Evolutionary conservation across 2,797 vertebrate genomes (phyloP).

Genomic region (Ptychobarbus kaznakovi): DNA sequence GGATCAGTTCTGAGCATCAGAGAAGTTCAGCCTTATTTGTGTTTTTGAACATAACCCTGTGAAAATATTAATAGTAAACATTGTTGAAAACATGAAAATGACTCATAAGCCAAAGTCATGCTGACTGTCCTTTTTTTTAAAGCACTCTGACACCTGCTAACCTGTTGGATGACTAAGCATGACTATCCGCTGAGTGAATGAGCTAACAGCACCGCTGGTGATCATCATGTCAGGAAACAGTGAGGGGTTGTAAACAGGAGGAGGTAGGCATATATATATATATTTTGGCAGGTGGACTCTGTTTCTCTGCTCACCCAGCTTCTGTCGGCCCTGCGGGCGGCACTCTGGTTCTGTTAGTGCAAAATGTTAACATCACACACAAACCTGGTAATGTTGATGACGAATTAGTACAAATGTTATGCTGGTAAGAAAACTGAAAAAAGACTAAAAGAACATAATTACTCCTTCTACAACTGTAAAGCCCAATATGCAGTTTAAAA

Average conservation of each 20-base stretch:
- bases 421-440: constrained; percentile 4
- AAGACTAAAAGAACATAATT: background rate
- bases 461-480: background rate
- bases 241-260: background rate
- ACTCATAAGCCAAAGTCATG: background rate
- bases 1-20: background rate
- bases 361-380: constrained; percentile 20
- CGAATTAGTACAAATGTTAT: constrained; percentile 11
- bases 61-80: constrained; percentile 14
- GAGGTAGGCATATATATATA: constrained; percentile 1
- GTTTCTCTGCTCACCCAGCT: constrained; percentile 57
- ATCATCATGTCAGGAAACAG: background rate
- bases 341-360: constrained; percentile 27
- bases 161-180: constrained; percentile 5
- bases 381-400: background rate
- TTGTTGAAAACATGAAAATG: background rate
- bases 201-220: constrained; percentile 13
- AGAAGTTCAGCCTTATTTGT: background rate
- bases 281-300: constrained; percentile 44
- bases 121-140: background rate
- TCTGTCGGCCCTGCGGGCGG: background rate
- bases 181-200: background rate
- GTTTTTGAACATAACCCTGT: background rate
- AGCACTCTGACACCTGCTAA: background rate
- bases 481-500: background rate